These are phyloP conservation scores for Lepidothrix coronata DNA, from an alignment of 2,113 vertebrate genomes.

Conservation along the genomic window DNA sequence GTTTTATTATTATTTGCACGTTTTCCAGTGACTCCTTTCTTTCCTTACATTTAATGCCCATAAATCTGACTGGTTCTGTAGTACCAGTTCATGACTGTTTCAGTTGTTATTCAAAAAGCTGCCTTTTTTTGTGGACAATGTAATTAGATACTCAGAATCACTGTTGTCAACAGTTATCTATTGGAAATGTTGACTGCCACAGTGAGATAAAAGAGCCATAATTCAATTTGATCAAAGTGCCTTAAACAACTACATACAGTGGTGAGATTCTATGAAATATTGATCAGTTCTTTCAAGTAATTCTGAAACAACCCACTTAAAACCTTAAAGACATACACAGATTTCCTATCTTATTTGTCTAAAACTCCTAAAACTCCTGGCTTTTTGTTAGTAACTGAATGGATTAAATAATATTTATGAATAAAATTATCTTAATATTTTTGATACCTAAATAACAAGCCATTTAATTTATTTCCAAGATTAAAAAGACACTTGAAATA, in stretches of 20 bases:
- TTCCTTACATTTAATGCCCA: background rate
- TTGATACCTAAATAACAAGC: background rate
- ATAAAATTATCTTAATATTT: background rate
- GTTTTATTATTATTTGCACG: background rate
- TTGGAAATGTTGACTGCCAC: background rate
- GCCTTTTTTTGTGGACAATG: background rate
- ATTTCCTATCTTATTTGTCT: background rate
- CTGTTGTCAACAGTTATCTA: background rate
- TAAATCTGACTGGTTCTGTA: constrained; percentile 11
- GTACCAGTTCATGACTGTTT: background rate
- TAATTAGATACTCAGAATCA: constrained; percentile 7
- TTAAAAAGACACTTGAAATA: background rate
- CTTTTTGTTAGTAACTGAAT: background rate
- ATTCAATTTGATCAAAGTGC: constrained; percentile 39
- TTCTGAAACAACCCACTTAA: background rate
- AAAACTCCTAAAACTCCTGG: background rate
- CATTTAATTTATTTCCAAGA: background rate
- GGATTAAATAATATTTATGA: background rate
- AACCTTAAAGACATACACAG: background rate
- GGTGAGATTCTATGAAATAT: constrained; percentile 28
- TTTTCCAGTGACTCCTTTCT: background rate
- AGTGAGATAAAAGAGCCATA: constrained; percentile 6
- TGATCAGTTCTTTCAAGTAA: constrained; percentile 13
- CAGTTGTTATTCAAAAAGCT: background rate
- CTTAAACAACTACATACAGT: constrained; percentile 9